Percentiles rank a stretch among this genome's conserved stretches.
phyloP scores from a whole-genome alignment of 2,797 vertebrate species.

The Masticophis lateralis region DNA sequence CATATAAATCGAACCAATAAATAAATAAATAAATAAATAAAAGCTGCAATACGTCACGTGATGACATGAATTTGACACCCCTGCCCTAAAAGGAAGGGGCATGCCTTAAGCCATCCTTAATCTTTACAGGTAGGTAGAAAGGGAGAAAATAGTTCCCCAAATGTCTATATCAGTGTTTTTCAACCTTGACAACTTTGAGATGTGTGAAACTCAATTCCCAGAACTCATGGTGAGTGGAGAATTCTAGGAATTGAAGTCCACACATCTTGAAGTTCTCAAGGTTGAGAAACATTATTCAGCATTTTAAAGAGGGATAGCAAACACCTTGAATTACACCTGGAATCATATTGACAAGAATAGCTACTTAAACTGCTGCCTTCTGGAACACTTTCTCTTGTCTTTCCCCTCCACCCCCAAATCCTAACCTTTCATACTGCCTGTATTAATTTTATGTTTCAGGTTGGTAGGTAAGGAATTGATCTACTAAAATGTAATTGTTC shows the following conservation, averaged over 20 bases:
- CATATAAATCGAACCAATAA: too few species aligned
- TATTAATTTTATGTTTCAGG: background rate
- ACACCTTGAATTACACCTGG: background rate
- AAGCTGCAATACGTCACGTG: too few species aligned
- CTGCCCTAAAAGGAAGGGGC: background rate
- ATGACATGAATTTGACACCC: background rate
- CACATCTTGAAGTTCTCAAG: background rate
- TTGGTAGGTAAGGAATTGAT: background rate
- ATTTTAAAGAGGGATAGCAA: background rate
- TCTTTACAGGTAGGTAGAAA: background rate
- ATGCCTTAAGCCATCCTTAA: background rate
- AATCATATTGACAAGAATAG: background rate
- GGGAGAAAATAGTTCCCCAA: background rate
- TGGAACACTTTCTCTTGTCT: background rate
- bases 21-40: too few species aligned
- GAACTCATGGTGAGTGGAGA: background rate
- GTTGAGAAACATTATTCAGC: background rate
- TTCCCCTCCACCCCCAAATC: too few species aligned
- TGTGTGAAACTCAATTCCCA: background rate
- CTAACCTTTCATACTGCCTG: background rate
- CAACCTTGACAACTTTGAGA: background rate
- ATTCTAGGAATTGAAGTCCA: background rate
- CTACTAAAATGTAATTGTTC: background rate
- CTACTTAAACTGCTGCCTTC: background rate
- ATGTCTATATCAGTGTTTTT: background rate